phyloP scores from a whole-genome alignment of 1,140 invertebrate genomes.

The Trissolcus basalis region DNA sequence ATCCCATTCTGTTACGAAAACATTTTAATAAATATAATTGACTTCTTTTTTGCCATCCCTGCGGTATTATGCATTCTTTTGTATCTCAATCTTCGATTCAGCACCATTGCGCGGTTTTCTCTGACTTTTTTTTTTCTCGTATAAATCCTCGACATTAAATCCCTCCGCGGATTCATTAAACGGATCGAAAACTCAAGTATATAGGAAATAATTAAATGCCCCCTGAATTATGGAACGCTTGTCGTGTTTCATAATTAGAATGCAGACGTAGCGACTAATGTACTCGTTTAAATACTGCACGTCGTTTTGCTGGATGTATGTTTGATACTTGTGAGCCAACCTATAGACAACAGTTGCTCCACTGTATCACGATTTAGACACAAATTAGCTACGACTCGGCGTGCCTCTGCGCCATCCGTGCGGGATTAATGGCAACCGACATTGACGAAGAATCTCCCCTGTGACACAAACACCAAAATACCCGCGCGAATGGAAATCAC shows the following conservation, averaged over 20 bases:
- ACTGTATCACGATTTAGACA: constrained; percentile 42
- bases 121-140: no score
- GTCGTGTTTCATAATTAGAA: constrained; percentile 25
- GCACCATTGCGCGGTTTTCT: no score
- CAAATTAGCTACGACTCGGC: constrained; percentile 48
- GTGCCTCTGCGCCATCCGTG: constrained; percentile 43
- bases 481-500: constrained; percentile 39
- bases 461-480: constrained; percentile 43
- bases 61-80: constrained; percentile 9
- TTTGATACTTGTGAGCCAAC: constrained; percentile 18
- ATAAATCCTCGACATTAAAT: no score
- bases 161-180: neutral
- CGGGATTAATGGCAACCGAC: constrained; percentile 48
- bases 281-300: constrained; percentile 27
- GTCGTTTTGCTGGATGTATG: constrained; percentile 27
- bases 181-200: constrained; percentile 9
- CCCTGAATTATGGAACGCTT: constrained; percentile 10
- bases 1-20: neutral
- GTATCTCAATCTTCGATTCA: neutral
- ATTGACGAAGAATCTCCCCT: constrained; percentile 53
- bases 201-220: constrained; percentile 9
- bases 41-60: neutral
- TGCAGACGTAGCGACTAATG: constrained; percentile 20
- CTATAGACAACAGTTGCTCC: constrained; percentile 29
- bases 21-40: constrained; percentile 24